These are phyloP conservation scores for Ctena decussata DNA, from an alignment of 2,888 invertebrate species.

Conservation along the genomic window DNA sequence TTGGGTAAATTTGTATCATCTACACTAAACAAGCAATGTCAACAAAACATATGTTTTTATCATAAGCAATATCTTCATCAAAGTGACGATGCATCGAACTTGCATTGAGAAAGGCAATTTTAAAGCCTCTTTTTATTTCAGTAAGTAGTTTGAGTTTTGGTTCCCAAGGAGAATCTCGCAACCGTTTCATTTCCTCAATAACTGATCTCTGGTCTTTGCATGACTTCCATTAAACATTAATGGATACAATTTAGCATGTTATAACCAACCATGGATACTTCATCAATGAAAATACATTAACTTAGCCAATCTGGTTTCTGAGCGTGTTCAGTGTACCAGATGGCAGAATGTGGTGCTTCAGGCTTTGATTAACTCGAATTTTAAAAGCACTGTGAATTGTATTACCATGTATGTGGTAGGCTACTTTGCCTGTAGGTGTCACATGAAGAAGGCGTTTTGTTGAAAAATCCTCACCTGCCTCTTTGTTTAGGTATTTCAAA, in stretches of 20 bases:
- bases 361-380: constrained; percentile 31
- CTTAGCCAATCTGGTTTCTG: constrained; percentile 23
- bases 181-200: too few species aligned
- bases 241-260: constrained; percentile 40
- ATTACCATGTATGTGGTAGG: constrained; percentile 43
- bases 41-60: too few species aligned
- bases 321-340: constrained; percentile 30
- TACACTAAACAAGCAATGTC: too few species aligned
- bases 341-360: constrained; percentile 26
- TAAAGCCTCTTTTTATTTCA: too few species aligned
- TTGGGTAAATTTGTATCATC: too few species aligned
- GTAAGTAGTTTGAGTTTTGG: too few species aligned
- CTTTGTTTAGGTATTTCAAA: constrained; percentile 51
- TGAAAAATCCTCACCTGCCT: constrained; percentile 46
- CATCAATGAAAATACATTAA: constrained; percentile 52
- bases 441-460: constrained; percentile 37
- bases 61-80: too few species aligned
- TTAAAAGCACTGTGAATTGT: constrained; percentile 46
- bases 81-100: too few species aligned
- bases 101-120: too few species aligned
- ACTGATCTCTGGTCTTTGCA: background rate
- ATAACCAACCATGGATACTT: constrained; percentile 57
- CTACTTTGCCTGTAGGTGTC: constrained; percentile 69
- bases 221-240: constrained; percentile 44
- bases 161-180: too few species aligned